Base-by-base conservation (phyloP, 2,113 vertebrate genomes). In the Gymnobelideus leadbeateri region DNA sequence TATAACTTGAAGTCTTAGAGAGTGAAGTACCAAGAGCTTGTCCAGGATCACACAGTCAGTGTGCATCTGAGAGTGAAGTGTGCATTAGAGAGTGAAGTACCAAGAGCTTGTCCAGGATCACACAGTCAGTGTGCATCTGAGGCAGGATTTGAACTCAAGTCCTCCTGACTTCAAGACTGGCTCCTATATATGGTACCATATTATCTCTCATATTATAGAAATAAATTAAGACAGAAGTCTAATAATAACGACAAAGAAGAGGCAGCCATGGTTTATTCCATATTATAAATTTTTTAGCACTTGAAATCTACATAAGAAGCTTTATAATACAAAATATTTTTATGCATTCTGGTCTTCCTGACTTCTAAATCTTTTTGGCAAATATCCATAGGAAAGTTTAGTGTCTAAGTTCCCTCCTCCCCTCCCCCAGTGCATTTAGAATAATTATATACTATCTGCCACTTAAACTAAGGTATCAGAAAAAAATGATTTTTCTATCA, bases 381-480 rank as follows among this genome's bases (percentile, higher is more conserved):
- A 95, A 92, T 92, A 37, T 94, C 94, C 47, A 93, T 52, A 96
- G 28, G 2, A 54, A 7, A 0, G 92, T 89, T 95, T 96, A 90
- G 21, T 52, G 2, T 43, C 19, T 43, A 84, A 84, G 16, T 84
- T 84, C 37, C 68, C 6, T 8, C 19, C 19, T 84, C 16, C 68
- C 16, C 37, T 7, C 68, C 19, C n/a, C 19, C n/a, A 91, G n/a
- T 92, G 2, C 53, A 84, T 90, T 96, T 97, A 95, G 61, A 96
- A 46, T 96, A 96, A 96, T 95, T 97, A 94, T 55, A 49, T 91
- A 84, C 28, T 92, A 57, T 94, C 77, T 92, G 25, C 28, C 49
- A 91, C 55, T 97, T 94, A 51, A 95, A 95, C 52, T 57, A 51
- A 93, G 93, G 14, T 51, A 77, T 92, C 24, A n/a, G 47, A 49